Conservation (phyloP, 2,797 vertebrate species). For the Salarias fasciatus region DNA sequence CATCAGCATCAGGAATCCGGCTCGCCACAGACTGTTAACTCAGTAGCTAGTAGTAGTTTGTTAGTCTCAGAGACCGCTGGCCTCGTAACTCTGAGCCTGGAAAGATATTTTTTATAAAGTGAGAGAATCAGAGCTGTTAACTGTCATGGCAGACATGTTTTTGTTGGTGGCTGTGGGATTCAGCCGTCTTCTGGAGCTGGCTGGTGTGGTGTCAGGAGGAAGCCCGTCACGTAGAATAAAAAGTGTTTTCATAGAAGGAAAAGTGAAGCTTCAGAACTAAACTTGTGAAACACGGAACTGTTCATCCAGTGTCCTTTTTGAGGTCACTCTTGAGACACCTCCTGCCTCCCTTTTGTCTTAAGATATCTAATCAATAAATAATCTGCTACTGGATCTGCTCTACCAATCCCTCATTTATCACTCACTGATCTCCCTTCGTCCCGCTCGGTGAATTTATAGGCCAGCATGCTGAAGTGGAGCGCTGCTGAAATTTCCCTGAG, state of each 20-base stretch:
- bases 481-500: slow-evolving; percentile 12
- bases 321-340: slow-evolving; percentile 68
- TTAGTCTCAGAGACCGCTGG: too few species aligned
- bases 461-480: slow-evolving; percentile 33
- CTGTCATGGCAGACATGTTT: too few species aligned
- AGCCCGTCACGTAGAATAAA: neutral
- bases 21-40: too few species aligned
- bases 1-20: too few species aligned
- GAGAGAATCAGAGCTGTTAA: too few species aligned
- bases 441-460: slow-evolving; percentile 38
- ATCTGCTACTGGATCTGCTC: slow-evolving; percentile 68
- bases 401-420: slow-evolving; percentile 71
- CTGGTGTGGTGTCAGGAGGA: too few species aligned
- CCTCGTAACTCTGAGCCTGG: too few species aligned
- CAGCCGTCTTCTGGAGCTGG: too few species aligned
- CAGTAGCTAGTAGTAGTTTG: too few species aligned
- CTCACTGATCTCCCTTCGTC: slow-evolving; percentile 54
- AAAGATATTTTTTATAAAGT: too few species aligned
- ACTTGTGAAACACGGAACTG: slow-evolving; percentile 29
- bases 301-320: slow-evolving; percentile 54
- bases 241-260: too few species aligned
- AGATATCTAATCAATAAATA: slow-evolving; percentile 81
- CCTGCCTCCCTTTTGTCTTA: slow-evolving; percentile 49
- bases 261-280: neutral
- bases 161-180: too few species aligned